Base-by-base conservation (phyloP, 2,113 vertebrate species). In the Ochotona princeps region DNA sequence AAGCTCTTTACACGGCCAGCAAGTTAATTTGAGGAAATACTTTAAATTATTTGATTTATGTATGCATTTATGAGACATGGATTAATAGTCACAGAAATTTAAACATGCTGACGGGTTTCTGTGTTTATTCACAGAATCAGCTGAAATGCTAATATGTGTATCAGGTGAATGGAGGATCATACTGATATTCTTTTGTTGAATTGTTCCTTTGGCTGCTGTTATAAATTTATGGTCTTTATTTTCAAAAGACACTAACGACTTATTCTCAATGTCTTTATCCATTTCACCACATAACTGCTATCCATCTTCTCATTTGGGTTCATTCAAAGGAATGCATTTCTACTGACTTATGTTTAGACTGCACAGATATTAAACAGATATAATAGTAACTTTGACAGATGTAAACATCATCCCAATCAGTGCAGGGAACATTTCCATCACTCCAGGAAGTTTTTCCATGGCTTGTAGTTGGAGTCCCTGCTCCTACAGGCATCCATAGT, bases 201-300 rank as follows among this genome's bases (percentile, higher is more conserved):
- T 8, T 93, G 8, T 79, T 89, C 25, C 28, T 87, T 74, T 44
- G 73, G 10, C 18, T 67, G 14, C 30, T 83, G 23, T 44, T 76
- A 17, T n/a, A 81, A n/a, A 17, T 66, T 30, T 30, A 61, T 51
- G 7, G n/a, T 83, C 38, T 61, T 89, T 86, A 49, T 83, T 73
- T 94, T 90, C n/a, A 94, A 92, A 47, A 30, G 8, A 86, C 65
- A 7, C 86, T 86, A 66, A 89, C 38, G 13, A 32, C 74, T 26
- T 5, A 78, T 38, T 81, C 15, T 86, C 76, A 74, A 7, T 74
- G n/a, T n/a, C 69, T 18, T 73, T 49, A 13, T 63, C 1, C 47
- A 79, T 78, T 83, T 87, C 35, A 63, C 10, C 44, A 44, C 3
- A 26, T 72, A 72, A 81, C 17, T 74, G 10, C 8, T 49, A 20